Evolutionary conservation across 2,888 invertebrate genomes (phyloP).

Genomic region (Rotaria sp.): DNA sequence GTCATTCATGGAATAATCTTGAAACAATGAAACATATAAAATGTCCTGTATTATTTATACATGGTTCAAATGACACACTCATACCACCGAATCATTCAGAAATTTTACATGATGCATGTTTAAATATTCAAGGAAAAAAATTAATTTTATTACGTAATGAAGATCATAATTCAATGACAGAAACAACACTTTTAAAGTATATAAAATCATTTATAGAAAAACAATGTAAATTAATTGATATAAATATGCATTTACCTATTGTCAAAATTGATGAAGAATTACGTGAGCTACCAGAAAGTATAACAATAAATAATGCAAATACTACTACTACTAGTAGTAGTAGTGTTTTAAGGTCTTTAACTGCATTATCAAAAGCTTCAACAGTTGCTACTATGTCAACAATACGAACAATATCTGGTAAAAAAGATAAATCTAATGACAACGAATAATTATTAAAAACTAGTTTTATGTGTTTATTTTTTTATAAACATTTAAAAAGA

Average conservation of each 20-base stretch:
- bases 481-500: background rate
- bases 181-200: background rate
- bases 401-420: background rate
- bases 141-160: background rate
- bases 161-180: conserved; percentile 17
- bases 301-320: background rate
- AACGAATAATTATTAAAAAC: background rate
- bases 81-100: background rate
- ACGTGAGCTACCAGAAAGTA: background rate
- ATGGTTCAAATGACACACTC: background rate
- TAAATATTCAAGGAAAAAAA: background rate
- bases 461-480: too few relatives aligned
- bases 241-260: background rate
- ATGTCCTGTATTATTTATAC: background rate
- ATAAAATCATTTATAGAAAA: background rate
- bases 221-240: background rate
- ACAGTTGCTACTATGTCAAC: background rate
- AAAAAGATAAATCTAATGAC: background rate
- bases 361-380: background rate
- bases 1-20: background rate
- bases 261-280: background rate
- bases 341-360: background rate
- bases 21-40: background rate
- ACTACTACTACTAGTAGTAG: background rate
- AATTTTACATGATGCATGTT: background rate